These are phyloP conservation scores for Schizothorax lantsangensis DNA, from an alignment of 2,797 vertebrate genomes.

Conservation along the genomic window DNA sequence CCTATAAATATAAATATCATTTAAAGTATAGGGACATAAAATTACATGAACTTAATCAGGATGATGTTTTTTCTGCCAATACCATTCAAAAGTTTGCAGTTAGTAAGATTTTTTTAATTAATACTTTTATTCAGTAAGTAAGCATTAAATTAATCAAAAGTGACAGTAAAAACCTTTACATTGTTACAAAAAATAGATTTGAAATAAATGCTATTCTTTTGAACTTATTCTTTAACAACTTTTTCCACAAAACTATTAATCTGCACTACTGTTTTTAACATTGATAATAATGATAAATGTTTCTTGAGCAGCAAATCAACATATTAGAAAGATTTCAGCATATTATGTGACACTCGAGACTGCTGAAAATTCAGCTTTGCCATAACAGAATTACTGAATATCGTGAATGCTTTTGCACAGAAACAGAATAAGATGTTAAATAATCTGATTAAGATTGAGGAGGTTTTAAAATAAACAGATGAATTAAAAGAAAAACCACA, in stretches of 20 bases:
- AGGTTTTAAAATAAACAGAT: background rate
- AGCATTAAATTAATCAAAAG: background rate
- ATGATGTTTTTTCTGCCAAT: background rate
- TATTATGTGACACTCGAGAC: background rate
- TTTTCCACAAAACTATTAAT: background rate
- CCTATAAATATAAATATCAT: slow-evolving; percentile 7
- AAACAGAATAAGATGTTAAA: background rate
- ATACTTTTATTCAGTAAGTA: background rate
- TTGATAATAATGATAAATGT: background rate
- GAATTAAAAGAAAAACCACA: background rate
- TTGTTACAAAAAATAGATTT: background rate
- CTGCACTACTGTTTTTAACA: background rate
- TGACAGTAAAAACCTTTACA: background rate
- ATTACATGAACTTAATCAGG: background rate
- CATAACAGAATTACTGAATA: background rate
- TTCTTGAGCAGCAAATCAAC: background rate
- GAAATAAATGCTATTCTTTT: background rate
- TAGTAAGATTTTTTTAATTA: background rate
- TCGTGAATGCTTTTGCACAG: background rate
- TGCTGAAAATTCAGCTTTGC: background rate
- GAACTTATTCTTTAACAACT: too few species aligned
- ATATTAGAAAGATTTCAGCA: background rate
- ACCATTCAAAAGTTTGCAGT: background rate
- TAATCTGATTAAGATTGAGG: background rate
- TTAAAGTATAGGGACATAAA: background rate